Conservation (phyloP, 2,113 vertebrate genomes). For the Grammomys dolichurus region DNA sequence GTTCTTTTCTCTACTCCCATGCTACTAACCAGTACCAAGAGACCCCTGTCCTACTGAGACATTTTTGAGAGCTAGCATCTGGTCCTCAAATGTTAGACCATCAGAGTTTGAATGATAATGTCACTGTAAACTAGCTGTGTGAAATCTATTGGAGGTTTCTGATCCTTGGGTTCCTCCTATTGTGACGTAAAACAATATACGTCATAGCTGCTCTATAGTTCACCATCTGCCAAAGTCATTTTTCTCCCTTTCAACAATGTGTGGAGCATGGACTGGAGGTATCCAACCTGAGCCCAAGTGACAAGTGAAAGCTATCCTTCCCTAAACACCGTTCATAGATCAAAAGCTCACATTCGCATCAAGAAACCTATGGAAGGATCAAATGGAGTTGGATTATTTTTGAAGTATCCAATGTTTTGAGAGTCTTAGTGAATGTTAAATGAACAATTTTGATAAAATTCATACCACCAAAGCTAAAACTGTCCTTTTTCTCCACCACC, state of each 20-base stretch:
- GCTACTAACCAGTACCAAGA: neutral
- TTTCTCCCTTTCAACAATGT: neutral
- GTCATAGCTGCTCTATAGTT: neutral
- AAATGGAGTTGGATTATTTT: constrained; percentile 6
- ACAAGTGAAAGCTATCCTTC: constrained; percentile 8
- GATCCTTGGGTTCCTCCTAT: neutral
- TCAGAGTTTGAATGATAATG: neutral
- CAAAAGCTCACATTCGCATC: neutral
- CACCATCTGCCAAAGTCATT: neutral
- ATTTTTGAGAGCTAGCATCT: neutral
- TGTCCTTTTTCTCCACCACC: constrained; percentile 53
- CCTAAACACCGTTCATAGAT: neutral
- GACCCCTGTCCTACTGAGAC: neutral
- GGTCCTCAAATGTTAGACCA: neutral
- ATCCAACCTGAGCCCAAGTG: neutral
- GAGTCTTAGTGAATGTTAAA: constrained; percentile 50
- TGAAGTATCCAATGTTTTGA: constrained; percentile 5
- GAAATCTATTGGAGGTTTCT: neutral
- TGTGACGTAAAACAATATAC: neutral
- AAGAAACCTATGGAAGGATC: constrained; percentile 5
- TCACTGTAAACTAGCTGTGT: neutral
- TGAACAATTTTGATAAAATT: constrained; percentile 60
- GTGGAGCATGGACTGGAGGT: neutral
- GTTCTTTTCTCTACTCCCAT: neutral
- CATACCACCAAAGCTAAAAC: constrained; percentile 13